Evolutionary conservation across 1,140 invertebrate species (phyloP), one percentile per base, ranked within the genome.

Genomic region (Zophobas atratus): DNA sequence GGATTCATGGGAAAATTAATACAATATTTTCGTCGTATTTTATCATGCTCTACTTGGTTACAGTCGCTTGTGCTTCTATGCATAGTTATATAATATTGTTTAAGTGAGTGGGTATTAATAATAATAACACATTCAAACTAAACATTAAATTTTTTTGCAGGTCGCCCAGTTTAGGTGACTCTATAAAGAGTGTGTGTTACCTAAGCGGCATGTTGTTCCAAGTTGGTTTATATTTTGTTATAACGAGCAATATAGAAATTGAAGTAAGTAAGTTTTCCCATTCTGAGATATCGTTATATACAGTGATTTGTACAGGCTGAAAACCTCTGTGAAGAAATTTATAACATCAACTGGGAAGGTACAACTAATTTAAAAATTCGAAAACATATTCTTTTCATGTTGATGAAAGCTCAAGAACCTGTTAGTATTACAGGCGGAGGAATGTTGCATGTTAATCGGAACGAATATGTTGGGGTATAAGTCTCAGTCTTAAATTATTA

Each of bases 401-500:
- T 67, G 8, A 67, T 67, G 60, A 67, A 67, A 41, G 41, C 60
- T 38, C 60, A 67, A 41, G n/a, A 43, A 41, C 36, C 38, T 4
- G 41, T 67, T 8, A 67, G 60, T 43, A 41, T 67, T 41, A 67
- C 60, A 2, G 60, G 60, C n/a, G 60, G 60, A 43, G 60, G 60
- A 32, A 67, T 67, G 39, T 43, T 67, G 32, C 60, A 67, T 67
- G 60, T 67, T 43, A 67, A 67, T 5, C 38, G 60, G 2, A 67
- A 67, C n/a, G 60, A 67, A 67, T 67, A 67, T 33, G 60, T 67
- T 43, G 60, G 38, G 39, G 60, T 67, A 67, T 43, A 20, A 51
- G 20, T 5, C 2, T 6, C 4, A 51, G 2, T 51, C 20, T 0
- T 20, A 20, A 20, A 20, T 20, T 20, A 20, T 20, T 20, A 20